Conservation (phyloP, 1,140 invertebrate genomes). For the Maconellicoccus hirsutus region DNA sequence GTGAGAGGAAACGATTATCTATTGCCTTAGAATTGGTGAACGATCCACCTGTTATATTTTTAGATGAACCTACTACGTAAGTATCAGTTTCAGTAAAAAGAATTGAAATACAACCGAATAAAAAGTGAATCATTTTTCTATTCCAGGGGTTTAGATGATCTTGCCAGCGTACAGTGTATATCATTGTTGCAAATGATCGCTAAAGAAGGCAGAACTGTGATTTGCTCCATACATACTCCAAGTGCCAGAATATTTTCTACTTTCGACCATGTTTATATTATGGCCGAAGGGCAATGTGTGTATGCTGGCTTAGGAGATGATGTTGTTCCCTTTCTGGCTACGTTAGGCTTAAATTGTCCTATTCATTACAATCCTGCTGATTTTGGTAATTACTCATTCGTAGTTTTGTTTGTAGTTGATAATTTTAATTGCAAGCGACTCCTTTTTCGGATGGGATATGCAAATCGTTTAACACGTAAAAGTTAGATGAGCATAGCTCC, state of each 20-base stretch:
- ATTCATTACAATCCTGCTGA: constrained; percentile 69
- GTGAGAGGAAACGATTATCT: constrained; percentile 79
- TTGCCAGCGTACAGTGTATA: constrained; percentile 62
- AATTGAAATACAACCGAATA: no score
- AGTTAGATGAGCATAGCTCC: no score
- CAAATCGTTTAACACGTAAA: no score
- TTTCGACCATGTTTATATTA: constrained; percentile 65
- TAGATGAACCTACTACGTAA: constrained; percentile 76
- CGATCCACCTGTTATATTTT: constrained; percentile 83
- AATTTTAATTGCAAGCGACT: no score
- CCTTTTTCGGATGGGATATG: no score
- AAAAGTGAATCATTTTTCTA: not conserved
- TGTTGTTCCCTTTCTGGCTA: constrained; percentile 54
- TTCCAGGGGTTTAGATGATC: constrained; percentile 59
- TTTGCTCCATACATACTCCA: constrained; percentile 87
- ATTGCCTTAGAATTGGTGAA: constrained; percentile 87
- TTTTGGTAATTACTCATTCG: constrained; percentile 49
- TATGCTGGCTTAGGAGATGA: constrained; percentile 54
- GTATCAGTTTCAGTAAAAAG: constrained; percentile 31
- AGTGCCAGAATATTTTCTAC: constrained; percentile 63
- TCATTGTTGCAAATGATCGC: constrained; percentile 64
- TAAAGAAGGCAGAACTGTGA: constrained; percentile 65
- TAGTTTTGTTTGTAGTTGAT: constrained; percentile 5
- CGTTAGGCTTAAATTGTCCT: constrained; percentile 55
- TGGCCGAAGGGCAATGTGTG: constrained; percentile 58